Evolutionary conservation across 2,888 invertebrate species (phyloP), one percentile per base, ranked within the genome.

Genomic region (Ametastegia equiseti): DNA sequence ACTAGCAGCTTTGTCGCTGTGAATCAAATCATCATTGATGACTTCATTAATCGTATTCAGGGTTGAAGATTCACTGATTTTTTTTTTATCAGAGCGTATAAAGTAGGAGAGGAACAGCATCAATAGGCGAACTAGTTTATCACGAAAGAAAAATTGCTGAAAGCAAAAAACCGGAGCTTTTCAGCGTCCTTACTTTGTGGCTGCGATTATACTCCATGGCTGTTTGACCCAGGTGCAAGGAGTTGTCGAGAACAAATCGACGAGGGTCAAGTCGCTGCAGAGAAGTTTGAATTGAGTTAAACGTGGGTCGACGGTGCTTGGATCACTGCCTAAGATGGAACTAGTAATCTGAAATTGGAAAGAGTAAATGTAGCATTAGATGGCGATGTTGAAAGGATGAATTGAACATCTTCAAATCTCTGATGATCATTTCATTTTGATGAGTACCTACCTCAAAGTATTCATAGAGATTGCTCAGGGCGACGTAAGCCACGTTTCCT

Each of bases 151-250:
- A 7, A 54, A 75, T 30, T 23, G 7, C 36, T 45, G 54, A 84
- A 85, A 63, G n/a, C 60, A 69, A 71, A 19, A 39, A 39, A 19
- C 19, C 36, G 65, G 19, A n/a, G 15, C 11, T n/a, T 33, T 1
- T 4, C 2, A 63, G 54, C 78, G 84, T 30, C 27, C 88, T 85
- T 90, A 95, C 95, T 91, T 92, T 84, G 92, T 91, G 5, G 94
- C 91, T 0, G 95, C 92, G 0, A 95, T 90, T 0, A 93, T 92
- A 6, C 92, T 91, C 94, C 95, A 95, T 0, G 95, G 94, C 86
- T 95, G 95, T 60, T 92, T 92, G 2, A 94, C 92, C 93, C 95
- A 94, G 23, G 93, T 90, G 86, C 95, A 95, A 0, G 94, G 94
- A 0, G 83, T 81, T 2, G 71, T 11, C 0, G 82, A 84, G 63